Conservation (phyloP, 2,797 vertebrate species). For the Fistularia tabacaria region DNA sequence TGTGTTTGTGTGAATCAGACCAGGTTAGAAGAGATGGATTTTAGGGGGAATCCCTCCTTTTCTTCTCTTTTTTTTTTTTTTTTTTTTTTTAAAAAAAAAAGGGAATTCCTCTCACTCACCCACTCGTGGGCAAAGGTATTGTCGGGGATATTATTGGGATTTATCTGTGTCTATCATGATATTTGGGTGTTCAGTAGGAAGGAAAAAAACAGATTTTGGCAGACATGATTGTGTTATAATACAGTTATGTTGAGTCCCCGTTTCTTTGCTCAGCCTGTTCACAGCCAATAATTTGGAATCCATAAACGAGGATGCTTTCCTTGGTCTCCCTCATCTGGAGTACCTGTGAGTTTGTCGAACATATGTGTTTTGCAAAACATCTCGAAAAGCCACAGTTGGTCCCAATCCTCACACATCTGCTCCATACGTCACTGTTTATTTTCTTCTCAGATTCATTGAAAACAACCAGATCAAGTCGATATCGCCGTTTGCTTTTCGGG, state of each 20-base stretch:
- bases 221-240: too few relatives aligned
- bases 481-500: conserved; percentile 91
- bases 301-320: conserved; percentile 92
- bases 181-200: too few relatives aligned
- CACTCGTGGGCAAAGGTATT: conserved; percentile 22
- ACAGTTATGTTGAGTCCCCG: too few relatives aligned
- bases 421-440: background rate
- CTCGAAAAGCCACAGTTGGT: background rate
- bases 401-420: background rate
- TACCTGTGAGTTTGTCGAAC: conserved; percentile 87
- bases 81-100: too few relatives aligned
- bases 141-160: conserved; percentile 1
- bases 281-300: conserved; percentile 92
- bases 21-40: conserved; percentile 6
- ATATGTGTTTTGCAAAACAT: background rate
- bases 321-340: conserved; percentile 94
- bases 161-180: too few relatives aligned
- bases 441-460: conserved; percentile 90
- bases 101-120: conserved; percentile 41
- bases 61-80: too few relatives aligned
- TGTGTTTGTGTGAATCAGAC: conserved; percentile 1
- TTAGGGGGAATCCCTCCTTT: conserved; percentile 38
- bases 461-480: conserved; percentile 96
- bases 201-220: too few relatives aligned
- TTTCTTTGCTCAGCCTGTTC: conserved; percentile 80